phyloP scores from a whole-genome alignment of 1,140 invertebrate species.

The Ceratosolen solmsi region DNA sequence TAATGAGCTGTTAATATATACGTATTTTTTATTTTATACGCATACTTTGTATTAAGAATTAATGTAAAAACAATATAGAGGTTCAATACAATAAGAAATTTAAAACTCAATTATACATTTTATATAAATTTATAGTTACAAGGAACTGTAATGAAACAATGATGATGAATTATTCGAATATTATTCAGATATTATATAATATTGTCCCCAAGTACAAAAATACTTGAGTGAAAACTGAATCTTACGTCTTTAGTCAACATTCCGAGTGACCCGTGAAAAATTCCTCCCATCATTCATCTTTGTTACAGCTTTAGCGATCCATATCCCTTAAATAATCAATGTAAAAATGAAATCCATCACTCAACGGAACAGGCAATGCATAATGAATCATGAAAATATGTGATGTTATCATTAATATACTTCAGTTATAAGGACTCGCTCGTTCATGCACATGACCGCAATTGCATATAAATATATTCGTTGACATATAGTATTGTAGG shows the following conservation, averaged over 20 bases:
- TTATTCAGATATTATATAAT: too few species aligned
- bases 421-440: slow-evolving; percentile 27
- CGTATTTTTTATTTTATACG: too few species aligned
- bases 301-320: slow-evolving; percentile 33
- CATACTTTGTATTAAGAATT: too few species aligned
- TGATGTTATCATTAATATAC: slow-evolving; percentile 40
- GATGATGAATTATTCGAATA: too few species aligned
- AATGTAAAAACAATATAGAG: too few species aligned
- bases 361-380: neutral
- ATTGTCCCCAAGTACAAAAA: neutral
- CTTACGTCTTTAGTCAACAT: slow-evolving; percentile 1
- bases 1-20: too few species aligned
- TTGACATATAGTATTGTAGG: neutral
- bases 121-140: too few species aligned
- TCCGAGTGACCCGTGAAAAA: slow-evolving; percentile 15
- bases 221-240: neutral
- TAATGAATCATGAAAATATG: slow-evolving; percentile 37
- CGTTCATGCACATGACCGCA: neutral
- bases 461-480: slow-evolving; percentile 4
- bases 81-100: too few species aligned
- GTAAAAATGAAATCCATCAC: slow-evolving; percentile 35
- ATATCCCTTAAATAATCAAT: slow-evolving; percentile 26
- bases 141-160: too few species aligned
- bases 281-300: slow-evolving; percentile 11
- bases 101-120: too few species aligned